These are phyloP conservation scores for Pseudococcus viburni DNA, from an alignment of 2,888 invertebrate species.

Conservation along the genomic window DNA sequence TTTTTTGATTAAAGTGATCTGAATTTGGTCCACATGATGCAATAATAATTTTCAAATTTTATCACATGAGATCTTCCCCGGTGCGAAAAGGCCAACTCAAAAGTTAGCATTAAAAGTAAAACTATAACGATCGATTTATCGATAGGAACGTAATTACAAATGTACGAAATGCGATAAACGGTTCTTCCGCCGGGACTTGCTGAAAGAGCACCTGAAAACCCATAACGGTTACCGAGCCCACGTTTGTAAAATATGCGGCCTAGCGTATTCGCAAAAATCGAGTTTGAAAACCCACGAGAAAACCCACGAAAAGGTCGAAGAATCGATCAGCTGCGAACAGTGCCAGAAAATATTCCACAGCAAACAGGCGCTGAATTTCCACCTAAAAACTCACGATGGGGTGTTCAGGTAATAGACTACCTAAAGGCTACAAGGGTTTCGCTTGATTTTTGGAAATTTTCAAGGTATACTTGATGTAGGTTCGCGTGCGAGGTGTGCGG, in stretches of 20 bases:
- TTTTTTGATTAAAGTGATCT: no score
- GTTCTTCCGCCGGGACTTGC: conserved; percentile 68
- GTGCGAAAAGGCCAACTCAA: no score
- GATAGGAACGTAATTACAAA: conserved; percentile 65
- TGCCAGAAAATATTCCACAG: conserved; percentile 68
- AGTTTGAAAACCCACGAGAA: conserved; percentile 68
- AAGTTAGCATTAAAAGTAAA: not conserved
- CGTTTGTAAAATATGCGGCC: conserved; percentile 68
- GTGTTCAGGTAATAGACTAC: conserved; percentile 45
- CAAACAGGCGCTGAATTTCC: conserved; percentile 68
- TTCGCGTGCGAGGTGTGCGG: conserved; percentile 72
- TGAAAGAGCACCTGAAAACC: conserved; percentile 68
- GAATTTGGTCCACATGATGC: no score
- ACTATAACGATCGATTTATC: not conserved
- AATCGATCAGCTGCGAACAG: conserved; percentile 67
- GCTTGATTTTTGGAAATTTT: not conserved
- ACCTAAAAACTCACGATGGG: conserved; percentile 68
- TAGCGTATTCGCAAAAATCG: conserved; percentile 68
- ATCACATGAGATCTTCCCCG: no score
- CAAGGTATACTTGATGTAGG: conserved; percentile 56
- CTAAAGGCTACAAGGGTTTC: no score
- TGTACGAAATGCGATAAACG: conserved; percentile 68
- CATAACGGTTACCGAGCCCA: conserved; percentile 66
- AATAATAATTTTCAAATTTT: no score
- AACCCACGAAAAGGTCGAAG: conserved; percentile 67